Conservation (phyloP, 2,888 invertebrate genomes). For the Camponotus fellah region DNA sequence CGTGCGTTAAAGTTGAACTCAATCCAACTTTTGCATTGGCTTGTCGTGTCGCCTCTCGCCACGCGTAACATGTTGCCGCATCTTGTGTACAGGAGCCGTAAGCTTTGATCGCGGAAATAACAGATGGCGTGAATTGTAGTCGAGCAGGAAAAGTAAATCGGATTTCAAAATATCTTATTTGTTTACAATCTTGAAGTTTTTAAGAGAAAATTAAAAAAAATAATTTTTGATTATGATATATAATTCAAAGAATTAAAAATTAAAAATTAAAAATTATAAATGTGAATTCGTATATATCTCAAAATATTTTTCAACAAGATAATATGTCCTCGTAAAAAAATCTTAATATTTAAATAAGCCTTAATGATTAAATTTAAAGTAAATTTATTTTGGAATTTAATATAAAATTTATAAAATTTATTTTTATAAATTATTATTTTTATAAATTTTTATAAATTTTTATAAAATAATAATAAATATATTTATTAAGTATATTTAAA, state of each 20-base stretch:
- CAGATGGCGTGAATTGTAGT: conserved; percentile 64
- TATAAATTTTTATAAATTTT: not conserved
- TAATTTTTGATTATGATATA: not conserved
- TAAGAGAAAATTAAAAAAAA: not conserved
- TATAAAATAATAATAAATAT: no score
- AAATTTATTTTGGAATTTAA: not conserved
- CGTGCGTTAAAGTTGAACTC: no score
- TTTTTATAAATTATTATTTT: not conserved
- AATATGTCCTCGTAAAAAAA: not conserved
- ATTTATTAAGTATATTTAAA: not conserved
- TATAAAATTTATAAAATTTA: not conserved
- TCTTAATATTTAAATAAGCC: no score
- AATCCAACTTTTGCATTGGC: no score
- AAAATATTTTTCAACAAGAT: not conserved
- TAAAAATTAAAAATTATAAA: not conserved
- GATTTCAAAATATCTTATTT: not conserved
- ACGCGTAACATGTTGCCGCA: no score
- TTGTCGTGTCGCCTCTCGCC: no score
- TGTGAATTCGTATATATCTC: not conserved
- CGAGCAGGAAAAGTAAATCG: conserved; percentile 22
- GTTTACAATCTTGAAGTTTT: not conserved
- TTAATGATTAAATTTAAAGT: not conserved
- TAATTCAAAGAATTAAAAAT: not conserved
- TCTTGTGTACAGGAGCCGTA: no score
- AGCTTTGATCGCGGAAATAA: conserved; percentile 12